Conservation (phyloP, 2,113 vertebrate genomes). For the Rhinopomastus cyanomelas region DNA sequence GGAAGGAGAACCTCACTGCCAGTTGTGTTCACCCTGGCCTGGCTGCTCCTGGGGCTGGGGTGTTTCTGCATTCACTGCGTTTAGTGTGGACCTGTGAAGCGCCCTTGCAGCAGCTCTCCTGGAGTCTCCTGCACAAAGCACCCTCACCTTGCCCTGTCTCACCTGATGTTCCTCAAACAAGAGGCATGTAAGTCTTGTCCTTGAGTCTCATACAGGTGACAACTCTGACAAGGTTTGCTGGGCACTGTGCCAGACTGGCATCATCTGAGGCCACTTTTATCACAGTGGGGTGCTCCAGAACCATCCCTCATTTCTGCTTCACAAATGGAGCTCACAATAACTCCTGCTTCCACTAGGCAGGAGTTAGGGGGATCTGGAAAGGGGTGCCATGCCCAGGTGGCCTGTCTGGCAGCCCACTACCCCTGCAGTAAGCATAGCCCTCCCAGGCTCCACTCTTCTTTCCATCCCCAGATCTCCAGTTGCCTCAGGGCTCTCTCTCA, state of each 20-base stretch:
- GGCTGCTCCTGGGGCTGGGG: background rate
- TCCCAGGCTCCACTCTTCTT: background rate
- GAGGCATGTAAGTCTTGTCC: background rate
- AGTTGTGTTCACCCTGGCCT: background rate
- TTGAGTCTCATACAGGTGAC: background rate
- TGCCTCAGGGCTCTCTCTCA: background rate
- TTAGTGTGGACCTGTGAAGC: accelerated
- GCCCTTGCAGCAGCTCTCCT: background rate
- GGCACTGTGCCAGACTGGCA: background rate
- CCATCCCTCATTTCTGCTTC: background rate
- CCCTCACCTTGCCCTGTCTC: background rate
- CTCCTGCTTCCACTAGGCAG: too few relatives aligned
- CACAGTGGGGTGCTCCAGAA: accelerated
- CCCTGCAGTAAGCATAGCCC: background rate
- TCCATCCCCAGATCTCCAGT: background rate
- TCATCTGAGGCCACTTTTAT: background rate
- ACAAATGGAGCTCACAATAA: too few relatives aligned
- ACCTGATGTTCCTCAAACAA: background rate
- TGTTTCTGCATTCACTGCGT: accelerated
- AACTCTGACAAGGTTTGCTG: background rate
- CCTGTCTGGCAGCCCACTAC: background rate
- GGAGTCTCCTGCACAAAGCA: background rate
- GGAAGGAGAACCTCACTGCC: background rate
- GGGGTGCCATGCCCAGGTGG: background rate
- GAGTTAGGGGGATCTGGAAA: background rate